Evolutionary conservation across 2,888 invertebrate genomes (phyloP), one percentile per base, ranked within the genome.

Genomic region (Ganaspis brasiliensis): DNA sequence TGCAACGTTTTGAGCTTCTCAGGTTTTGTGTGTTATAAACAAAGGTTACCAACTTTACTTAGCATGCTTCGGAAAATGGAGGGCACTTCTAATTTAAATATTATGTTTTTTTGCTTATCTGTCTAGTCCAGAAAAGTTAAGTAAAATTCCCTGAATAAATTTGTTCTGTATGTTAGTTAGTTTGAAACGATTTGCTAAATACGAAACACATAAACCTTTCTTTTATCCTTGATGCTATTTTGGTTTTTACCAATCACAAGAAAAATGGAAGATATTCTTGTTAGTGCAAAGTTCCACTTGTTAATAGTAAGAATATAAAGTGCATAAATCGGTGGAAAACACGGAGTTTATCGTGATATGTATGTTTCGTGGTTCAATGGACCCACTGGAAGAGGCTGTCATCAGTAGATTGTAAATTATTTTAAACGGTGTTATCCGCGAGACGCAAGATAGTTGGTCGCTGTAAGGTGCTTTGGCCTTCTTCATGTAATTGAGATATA

Each of bases 231-330:
- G 10, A 10, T 19, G 19, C 19, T 61, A 5, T 37, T 35, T 61
- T 19, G 61, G n/a, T 61, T 37, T 16, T 35, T 35, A 61, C 16
- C 19, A 61, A 61, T 16, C 35, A 59, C n/a, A 16, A 59, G 59
- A 59, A 31, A 59, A 59, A 24, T 16, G n/a, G n/a, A 35, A 61
- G 16, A 37, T 37, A 19, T 2, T 61, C 61, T 19, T 12, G 19
- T 12, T 16, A 61, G 61, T 16, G 35, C 61, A 61, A 61, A 61
- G 61, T 61, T 61, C 61, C 61, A 61, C 19, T 61, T 61, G 61
- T 37, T n/a, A 61, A 37, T 61, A 61, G 37, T 37, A 61, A 35
- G n/a, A 61, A 61, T 61, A 61, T 37, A 61, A 57, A 61, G 12
- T 35, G 12, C 31, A 61, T 16, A 37, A 61, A 61, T 61, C 61